A percentile compares a stretch with the other conserved stretches of the same genome.
Evolutionary conservation across 2,113 vertebrate genomes (phyloP).

Genomic region (Orientallactaga bullata): DNA sequence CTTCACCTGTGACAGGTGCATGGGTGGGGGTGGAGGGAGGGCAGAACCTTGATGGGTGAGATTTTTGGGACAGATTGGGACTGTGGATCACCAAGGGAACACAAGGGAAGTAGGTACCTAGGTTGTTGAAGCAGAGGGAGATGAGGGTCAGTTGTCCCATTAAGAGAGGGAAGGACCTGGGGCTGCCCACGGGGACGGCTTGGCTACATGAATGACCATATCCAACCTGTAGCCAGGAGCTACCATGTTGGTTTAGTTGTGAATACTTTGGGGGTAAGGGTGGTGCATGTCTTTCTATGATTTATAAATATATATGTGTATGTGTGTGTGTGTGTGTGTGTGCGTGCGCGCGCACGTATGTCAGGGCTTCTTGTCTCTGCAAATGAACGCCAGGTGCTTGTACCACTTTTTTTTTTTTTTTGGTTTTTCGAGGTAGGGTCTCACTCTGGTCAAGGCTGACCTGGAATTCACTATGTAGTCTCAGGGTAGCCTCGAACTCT

Average conservation of each 20-base stretch:
- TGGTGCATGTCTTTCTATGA: not conserved
- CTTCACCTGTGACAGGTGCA: slow-evolving; percentile 92
- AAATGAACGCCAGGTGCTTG: too few species aligned
- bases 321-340: too few species aligned
- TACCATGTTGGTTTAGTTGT: not conserved
- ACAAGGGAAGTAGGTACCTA: too few species aligned
- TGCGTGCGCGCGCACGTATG: too few species aligned
- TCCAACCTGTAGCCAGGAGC: too few species aligned
- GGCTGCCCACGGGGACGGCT: not conserved
- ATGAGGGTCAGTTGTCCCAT: not conserved
- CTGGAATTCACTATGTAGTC: too few species aligned
- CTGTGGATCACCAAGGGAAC: not conserved
- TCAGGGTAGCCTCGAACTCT: too few species aligned
- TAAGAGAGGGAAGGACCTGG: not conserved
- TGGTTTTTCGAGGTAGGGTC: too few species aligned
- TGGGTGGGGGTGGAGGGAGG: not conserved
- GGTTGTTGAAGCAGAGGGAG: not conserved
- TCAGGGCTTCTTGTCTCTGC: too few species aligned
- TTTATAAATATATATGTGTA: too few species aligned
- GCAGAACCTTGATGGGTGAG: not conserved
- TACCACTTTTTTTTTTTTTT: too few species aligned
- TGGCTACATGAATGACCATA: not conserved
- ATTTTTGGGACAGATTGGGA: not conserved
- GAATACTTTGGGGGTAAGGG: not conserved
- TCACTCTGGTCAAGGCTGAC: too few species aligned